Conservation (phyloP, 2,113 vertebrate species). For the Peucedramus taeniatus region DNA sequence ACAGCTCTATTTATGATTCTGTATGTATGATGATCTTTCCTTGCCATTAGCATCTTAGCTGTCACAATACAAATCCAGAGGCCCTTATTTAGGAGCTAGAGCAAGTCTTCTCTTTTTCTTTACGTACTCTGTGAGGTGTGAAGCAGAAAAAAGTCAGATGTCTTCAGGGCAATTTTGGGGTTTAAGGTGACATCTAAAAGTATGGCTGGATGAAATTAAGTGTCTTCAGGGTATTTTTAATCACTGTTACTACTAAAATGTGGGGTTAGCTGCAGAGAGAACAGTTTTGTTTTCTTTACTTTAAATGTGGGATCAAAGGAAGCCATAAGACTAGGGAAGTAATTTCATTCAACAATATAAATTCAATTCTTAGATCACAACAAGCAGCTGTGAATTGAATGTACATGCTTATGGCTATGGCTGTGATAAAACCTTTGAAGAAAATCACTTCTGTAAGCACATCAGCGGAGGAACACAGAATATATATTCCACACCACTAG, state of each 20-base stretch:
- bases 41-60: not conserved
- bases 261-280: not conserved
- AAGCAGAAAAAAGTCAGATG: not conserved
- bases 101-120: not conserved
- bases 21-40: not conserved
- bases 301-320: conserved; percentile 23
- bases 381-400: conserved; percentile 3
- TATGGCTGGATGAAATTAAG: not conserved
- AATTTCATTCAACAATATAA: conserved; percentile 24
- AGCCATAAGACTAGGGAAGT: not conserved
- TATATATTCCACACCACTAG: conserved; percentile 8
- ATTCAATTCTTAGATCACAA: conserved; percentile 42
- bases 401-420: conserved; percentile 26
- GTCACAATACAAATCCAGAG: not conserved
- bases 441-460: conserved; percentile 21
- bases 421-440: conserved; percentile 46
- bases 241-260: conserved; percentile 2
- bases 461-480: not conserved
- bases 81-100: not conserved
- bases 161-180: not conserved
- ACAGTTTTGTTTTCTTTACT: not conserved
- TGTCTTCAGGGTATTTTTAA: not conserved
- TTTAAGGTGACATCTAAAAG: not conserved
- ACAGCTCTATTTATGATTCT: conserved; percentile 29
- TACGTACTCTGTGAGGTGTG: not conserved